Evolutionary conservation across 2,113 vertebrate genomes (phyloP).

Genomic region (Callithrix jacchus): DNA sequence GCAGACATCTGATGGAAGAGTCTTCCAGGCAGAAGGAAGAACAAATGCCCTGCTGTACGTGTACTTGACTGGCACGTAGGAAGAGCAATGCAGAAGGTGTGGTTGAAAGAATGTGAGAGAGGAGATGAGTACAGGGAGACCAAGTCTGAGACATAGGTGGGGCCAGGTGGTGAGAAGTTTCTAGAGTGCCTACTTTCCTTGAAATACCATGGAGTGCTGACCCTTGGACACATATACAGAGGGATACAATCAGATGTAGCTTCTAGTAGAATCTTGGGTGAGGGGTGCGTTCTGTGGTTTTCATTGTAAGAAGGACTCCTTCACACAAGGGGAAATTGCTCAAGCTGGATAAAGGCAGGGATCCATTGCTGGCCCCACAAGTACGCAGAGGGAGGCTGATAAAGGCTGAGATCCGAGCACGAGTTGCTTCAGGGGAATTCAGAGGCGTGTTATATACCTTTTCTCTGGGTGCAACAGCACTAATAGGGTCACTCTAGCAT

Average conservation of each 20-base stretch:
- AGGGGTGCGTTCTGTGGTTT: background rate
- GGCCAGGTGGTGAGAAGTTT: background rate
- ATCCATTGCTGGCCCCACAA: background rate
- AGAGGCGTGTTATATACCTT: background rate
- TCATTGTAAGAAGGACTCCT: background rate
- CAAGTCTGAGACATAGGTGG: background rate
- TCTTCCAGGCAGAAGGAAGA: background rate
- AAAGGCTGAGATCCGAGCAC: background rate
- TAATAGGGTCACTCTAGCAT: background rate
- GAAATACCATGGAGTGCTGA: background rate
- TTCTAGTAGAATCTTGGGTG: background rate
- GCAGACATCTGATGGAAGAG: background rate
- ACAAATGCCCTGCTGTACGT: rapidly evolving
- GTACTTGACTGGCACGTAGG: background rate
- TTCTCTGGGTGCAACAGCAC: background rate
- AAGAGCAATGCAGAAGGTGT: rapidly evolving
- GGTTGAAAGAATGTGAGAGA: background rate
- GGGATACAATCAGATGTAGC: background rate
- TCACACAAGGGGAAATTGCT: background rate
- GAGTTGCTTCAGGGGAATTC: background rate
- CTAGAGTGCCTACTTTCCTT: background rate
- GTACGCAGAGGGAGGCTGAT: background rate
- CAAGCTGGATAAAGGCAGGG: background rate
- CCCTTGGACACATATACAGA: background rate
- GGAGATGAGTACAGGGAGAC: background rate